Evolutionary conservation across 2,113 vertebrate species (phyloP).

Genomic region (Emydura subglobosa): DNA sequence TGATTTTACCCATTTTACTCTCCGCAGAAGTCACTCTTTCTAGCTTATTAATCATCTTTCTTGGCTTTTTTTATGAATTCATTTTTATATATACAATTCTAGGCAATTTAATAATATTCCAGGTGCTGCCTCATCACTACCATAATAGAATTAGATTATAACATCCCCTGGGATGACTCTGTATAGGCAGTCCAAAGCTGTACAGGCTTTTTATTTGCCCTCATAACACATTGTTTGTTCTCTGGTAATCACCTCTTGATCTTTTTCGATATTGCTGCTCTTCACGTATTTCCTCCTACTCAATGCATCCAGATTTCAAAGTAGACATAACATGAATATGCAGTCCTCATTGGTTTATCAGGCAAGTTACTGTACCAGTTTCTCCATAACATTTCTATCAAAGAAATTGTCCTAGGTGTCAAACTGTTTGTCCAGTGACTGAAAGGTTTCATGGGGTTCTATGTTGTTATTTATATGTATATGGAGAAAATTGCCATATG

Average conservation of each 20-base stretch:
- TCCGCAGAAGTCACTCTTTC: not conserved
- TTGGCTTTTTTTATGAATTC: not conserved
- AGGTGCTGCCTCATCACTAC: not conserved
- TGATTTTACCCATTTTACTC: not conserved
- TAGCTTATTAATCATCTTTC: not conserved
- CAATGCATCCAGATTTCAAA: not conserved
- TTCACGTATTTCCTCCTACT: not conserved
- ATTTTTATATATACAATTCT: not conserved
- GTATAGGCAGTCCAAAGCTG: not conserved
- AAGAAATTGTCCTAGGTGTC: conserved; percentile 64
- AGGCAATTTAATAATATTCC: not conserved
- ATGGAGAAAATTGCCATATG: conserved; percentile 75
- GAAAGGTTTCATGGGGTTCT: conserved; percentile 68
- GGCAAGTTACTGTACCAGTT: not conserved
- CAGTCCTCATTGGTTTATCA: conserved; percentile 32
- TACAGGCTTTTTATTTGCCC: not conserved
- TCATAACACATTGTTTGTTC: not conserved
- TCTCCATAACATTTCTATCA: conserved; percentile 63
- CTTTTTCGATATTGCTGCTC: not conserved
- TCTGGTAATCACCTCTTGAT: not conserved
- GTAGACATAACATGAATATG: not conserved
- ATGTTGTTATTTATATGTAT: conserved; percentile 74
- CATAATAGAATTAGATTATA: not conserved
- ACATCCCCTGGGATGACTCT: not conserved
- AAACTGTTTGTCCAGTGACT: conserved; percentile 59